Evolutionary conservation across 2,888 invertebrate species (phyloP).

Genomic region (Trichacis sp.): DNA sequence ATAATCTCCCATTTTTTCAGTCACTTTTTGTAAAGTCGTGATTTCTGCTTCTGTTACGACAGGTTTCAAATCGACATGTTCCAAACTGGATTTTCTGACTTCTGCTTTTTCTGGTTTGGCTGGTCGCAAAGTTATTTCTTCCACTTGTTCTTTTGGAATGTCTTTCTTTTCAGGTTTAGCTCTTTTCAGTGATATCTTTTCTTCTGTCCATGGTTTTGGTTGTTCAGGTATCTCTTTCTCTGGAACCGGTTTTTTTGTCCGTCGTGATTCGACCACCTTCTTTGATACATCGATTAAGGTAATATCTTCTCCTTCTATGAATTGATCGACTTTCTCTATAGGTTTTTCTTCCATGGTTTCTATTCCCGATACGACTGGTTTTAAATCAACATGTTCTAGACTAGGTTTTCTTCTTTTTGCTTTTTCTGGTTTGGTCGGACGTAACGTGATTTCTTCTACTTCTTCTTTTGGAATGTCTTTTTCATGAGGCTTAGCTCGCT

Average conservation of each 20-base stretch:
- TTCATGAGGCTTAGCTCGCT: conserved; percentile 66
- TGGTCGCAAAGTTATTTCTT: conserved; percentile 73
- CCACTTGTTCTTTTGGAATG: conserved; percentile 64
- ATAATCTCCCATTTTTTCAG: conserved; percentile 43
- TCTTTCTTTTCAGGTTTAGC: conserved; percentile 65
- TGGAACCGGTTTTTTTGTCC: conserved; percentile 2
- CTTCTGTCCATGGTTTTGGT: conserved; percentile 75
- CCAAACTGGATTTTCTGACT: conserved; percentile 52
- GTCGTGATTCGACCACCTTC: background rate
- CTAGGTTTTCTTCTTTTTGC: conserved; percentile 53
- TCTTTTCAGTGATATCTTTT: conserved; percentile 73
- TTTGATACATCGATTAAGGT: conserved; percentile 40
- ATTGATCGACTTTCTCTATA: conserved; percentile 34
- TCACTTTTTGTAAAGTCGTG: conserved; percentile 41
- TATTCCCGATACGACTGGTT: conserved; percentile 46
- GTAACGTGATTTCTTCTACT: conserved; percentile 70
- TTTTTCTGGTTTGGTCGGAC: conserved; percentile 72
- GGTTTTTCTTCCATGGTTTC: conserved; percentile 47
- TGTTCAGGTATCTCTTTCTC: conserved; percentile 43
- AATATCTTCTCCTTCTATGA: conserved; percentile 49
- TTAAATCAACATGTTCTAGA: conserved; percentile 50
- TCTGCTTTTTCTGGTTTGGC: conserved; percentile 70
- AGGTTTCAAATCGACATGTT: conserved; percentile 48
- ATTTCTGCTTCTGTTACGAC: conserved; percentile 46
- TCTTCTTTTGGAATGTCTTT: conserved; percentile 67